These are phyloP conservation scores for Osmerus mordax DNA, from an alignment of 2,113 vertebrate genomes.

Conservation along the genomic window DNA sequence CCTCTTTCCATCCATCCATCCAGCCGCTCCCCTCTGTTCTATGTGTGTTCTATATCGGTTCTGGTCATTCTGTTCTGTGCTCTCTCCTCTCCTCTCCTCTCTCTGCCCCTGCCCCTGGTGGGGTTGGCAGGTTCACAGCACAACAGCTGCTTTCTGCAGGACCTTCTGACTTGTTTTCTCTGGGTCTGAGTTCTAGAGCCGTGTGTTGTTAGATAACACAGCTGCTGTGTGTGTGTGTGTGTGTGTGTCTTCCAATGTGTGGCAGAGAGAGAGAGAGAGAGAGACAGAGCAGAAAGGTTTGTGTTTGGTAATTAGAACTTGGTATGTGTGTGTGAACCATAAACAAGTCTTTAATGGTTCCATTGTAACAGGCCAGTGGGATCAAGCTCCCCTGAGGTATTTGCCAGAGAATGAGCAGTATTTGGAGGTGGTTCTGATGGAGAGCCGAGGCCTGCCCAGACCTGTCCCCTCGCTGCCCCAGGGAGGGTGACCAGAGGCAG, in stretches of 20 bases:
- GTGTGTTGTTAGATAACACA: not conserved
- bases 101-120: too few relatives aligned
- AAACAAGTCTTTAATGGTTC: not conserved
- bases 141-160: too few relatives aligned
- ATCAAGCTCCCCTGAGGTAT: not conserved
- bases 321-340: too few relatives aligned
- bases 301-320: too few relatives aligned
- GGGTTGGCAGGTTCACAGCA: too few relatives aligned
- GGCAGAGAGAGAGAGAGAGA: not conserved
- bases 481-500: not conserved
- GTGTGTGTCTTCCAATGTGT: not conserved
- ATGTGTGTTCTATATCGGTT: too few relatives aligned
- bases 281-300: not conserved
- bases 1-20: too few relatives aligned
- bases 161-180: constrained; percentile 4
- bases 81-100: not conserved
- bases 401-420: not conserved
- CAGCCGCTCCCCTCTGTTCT: too few relatives aligned
- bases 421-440: constrained; percentile 1
- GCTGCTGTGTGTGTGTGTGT: not conserved
- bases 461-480: constrained; percentile 17
- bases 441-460: constrained; percentile 14
- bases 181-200: not conserved
- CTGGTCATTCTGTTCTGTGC: too few relatives aligned
- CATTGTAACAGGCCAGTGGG: not conserved